phyloP scores from a whole-genome alignment of 1,140 invertebrate species.

The Caerostris darwini region DNA sequence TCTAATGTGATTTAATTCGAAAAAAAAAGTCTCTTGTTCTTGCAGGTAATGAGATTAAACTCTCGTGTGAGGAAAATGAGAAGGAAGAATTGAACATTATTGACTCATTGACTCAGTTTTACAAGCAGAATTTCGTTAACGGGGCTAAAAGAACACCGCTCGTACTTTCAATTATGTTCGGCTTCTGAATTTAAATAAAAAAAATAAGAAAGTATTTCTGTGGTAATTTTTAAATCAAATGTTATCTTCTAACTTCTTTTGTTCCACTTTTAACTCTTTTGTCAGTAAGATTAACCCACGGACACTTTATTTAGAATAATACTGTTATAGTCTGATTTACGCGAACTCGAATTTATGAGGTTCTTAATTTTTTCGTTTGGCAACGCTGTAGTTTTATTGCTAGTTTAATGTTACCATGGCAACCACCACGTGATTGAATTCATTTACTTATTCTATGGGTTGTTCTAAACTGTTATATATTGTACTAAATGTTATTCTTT shows the following conservation, averaged over 20 bases:
- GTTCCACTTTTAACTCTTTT: too few relatives aligned
- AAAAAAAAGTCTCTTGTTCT: background rate
- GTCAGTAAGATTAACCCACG: too few relatives aligned
- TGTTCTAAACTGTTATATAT: too few relatives aligned
- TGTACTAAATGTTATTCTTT: too few relatives aligned
- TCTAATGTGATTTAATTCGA: background rate
- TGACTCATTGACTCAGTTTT: constrained; percentile 21
- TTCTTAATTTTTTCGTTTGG: too few relatives aligned
- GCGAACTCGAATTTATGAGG: too few relatives aligned
- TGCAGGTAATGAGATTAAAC: constrained; percentile 6
- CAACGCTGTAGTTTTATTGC: too few relatives aligned
- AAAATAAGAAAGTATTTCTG: background rate
- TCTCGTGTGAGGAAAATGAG: background rate
- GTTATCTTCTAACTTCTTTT: background rate
- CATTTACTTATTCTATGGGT: too few relatives aligned
- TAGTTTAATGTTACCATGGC: too few relatives aligned
- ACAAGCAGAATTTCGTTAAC: background rate
- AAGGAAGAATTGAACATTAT: background rate
- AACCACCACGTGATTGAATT: too few relatives aligned
- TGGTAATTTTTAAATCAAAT: background rate
- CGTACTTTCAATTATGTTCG: background rate
- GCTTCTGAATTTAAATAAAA: background rate
- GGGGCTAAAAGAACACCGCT: background rate
- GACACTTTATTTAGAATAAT: too few relatives aligned
- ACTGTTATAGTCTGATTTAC: too few relatives aligned